phyloP scores from a whole-genome alignment of 2,113 vertebrate species.

The Pangasianodon hypophthalmus region DNA sequence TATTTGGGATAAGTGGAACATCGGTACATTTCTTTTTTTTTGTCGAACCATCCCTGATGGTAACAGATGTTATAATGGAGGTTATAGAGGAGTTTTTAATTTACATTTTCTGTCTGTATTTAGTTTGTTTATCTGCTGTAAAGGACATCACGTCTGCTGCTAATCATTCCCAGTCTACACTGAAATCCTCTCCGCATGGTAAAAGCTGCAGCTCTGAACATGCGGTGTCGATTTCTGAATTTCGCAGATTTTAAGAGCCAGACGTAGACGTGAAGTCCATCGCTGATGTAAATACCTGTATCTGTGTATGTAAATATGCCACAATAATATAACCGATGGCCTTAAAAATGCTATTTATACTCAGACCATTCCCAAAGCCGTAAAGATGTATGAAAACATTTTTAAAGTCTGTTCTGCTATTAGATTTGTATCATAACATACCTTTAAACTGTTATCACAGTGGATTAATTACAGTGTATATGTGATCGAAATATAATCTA shows the following conservation, averaged over 20 bases:
- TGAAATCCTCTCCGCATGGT: slow-evolving; percentile 5
- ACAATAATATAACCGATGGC: slow-evolving; percentile 71
- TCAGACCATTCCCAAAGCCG: slow-evolving; percentile 65
- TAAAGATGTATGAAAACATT: neutral
- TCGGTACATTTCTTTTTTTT: neutral
- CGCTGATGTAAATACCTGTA: slow-evolving; percentile 21
- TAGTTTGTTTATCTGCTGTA: slow-evolving; percentile 11
- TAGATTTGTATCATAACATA: slow-evolving; percentile 32
- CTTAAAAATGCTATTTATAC: slow-evolving; percentile 71
- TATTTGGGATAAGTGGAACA: neutral
- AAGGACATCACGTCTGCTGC: slow-evolving; percentile 18
- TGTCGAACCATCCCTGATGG: neutral
- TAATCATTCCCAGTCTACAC: slow-evolving; percentile 6
- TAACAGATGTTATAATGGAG: neutral
- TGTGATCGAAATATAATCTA: neutral
- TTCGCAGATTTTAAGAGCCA: neutral
- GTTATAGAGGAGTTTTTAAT: neutral
- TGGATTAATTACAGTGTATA: neutral
- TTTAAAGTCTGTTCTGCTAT: slow-evolving; percentile 27
- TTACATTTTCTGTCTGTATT: neutral
- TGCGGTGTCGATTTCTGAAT: neutral
- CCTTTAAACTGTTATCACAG: slow-evolving; percentile 37
- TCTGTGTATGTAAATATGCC: slow-evolving; percentile 61
- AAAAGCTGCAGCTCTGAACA: neutral
- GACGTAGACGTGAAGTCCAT: neutral